Evolutionary conservation across 2,113 vertebrate genomes (phyloP).

Genomic region (Balaeniceps rex): DNA sequence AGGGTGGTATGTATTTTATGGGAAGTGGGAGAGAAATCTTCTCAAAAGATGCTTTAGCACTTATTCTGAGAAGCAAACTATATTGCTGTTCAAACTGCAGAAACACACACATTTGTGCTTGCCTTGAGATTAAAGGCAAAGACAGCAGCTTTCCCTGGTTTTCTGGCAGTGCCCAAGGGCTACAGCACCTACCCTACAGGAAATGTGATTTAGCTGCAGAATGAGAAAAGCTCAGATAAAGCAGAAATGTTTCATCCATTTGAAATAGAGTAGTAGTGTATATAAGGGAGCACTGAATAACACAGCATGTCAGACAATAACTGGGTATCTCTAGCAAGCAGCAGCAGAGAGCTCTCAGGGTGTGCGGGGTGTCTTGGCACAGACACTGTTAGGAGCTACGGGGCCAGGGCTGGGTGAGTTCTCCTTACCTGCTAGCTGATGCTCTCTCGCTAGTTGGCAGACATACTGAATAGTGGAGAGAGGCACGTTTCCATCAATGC

Average conservation of each 20-base stretch:
- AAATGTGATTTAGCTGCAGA: background rate
- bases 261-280: background rate
- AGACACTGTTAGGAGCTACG: background rate
- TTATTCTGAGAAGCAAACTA: background rate
- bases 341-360: background rate
- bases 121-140: background rate
- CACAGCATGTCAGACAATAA: background rate
- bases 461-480: slow-evolving; percentile 83
- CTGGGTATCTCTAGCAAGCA: background rate
- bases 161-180: background rate
- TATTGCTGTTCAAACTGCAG: background rate
- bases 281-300: background rate
- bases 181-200: background rate
- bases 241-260: background rate
- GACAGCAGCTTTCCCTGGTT: background rate
- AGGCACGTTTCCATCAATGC: slow-evolving; percentile 88
- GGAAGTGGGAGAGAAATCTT: background rate
- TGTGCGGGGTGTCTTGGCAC: background rate
- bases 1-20: background rate
- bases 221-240: background rate
- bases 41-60: background rate
- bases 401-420: background rate
- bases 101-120: background rate
- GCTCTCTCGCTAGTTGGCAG: slow-evolving; percentile 79
- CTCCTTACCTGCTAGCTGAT: slow-evolving; percentile 76